Conservation (phyloP, 2,797 vertebrate genomes). For the Heteromormyrus szaboi region DNA sequence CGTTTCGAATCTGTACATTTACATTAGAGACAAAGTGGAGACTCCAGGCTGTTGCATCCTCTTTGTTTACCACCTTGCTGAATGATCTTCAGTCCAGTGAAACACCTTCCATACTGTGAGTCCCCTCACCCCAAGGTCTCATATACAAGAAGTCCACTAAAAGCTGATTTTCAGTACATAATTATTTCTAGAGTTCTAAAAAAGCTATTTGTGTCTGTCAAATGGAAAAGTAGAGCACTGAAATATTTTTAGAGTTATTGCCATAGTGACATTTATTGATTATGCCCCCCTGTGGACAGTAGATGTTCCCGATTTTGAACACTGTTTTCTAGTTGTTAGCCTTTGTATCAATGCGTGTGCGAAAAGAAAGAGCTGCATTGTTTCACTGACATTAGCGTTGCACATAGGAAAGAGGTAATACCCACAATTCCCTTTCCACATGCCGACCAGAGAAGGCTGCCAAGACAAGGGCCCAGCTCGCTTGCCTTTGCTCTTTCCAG, state of each 20-base stretch:
- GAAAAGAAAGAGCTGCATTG: constrained; percentile 31
- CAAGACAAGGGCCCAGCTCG: constrained; percentile 46
- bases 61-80: background rate
- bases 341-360: constrained; percentile 48
- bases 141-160: background rate
- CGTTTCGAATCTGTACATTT: background rate
- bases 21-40: background rate
- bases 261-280: constrained; percentile 23
- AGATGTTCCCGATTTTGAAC: constrained; percentile 46
- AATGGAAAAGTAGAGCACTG: background rate
- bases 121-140: background rate
- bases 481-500: constrained; percentile 47
- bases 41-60: background rate
- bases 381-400: constrained; percentile 35
- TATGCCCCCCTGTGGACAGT: constrained; percentile 18
- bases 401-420: constrained; percentile 36
- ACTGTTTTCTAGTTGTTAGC: constrained; percentile 39
- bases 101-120: background rate
- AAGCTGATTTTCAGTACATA: background rate
- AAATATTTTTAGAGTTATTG: constrained; percentile 15
- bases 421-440: constrained; percentile 9
- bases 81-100: background rate
- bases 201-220: background rate
- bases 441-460: constrained; percentile 41
- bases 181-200: background rate